phyloP scores from a whole-genome alignment of 2,888 invertebrate species.

The Mesorhabditis belari region DNA sequence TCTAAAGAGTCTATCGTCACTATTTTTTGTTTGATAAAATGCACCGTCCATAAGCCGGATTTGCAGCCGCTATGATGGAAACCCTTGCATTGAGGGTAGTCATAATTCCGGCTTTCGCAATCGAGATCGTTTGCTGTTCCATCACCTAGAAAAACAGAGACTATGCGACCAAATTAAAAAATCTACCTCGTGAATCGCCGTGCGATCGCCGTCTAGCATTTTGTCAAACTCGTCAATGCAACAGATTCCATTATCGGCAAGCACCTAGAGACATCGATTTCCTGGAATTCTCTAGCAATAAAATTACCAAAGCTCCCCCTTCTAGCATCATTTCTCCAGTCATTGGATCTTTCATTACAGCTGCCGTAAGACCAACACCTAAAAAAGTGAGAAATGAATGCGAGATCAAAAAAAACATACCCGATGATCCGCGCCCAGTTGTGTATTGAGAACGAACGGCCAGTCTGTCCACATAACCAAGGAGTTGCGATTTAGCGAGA shows the following conservation, averaged over 20 bases:
- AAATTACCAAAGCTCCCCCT: slow-evolving; percentile 77
- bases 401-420: slow-evolving; percentile 61
- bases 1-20: slow-evolving; percentile 56
- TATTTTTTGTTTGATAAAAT: not conserved
- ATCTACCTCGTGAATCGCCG: slow-evolving; percentile 87
- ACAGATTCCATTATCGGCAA: slow-evolving; percentile 61
- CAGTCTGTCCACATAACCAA: slow-evolving; percentile 85
- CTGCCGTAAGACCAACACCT: slow-evolving; percentile 89
- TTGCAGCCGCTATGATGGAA: slow-evolving; percentile 94
- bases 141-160: slow-evolving; percentile 29
- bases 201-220: slow-evolving; percentile 90
- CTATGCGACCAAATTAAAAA: not conserved
- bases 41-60: slow-evolving; percentile 81
- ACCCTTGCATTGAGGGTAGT: slow-evolving; percentile 93
- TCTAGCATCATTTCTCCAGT: slow-evolving; percentile 96
- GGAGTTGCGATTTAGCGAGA: slow-evolving; percentile 93
- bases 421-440: slow-evolving; percentile 50
- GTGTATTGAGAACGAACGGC: slow-evolving; percentile 71
- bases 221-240: slow-evolving; percentile 99
- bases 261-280: slow-evolving; percentile 13
- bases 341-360: slow-evolving; percentile 91
- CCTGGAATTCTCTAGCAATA: not conserved
- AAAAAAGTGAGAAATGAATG: not conserved
- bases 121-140: slow-evolving; percentile 98
- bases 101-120: slow-evolving; percentile 98